Evolutionary conservation across 37 sponge, comb jelly and placozoan species (phyloP).

Genomic region (Agelas oroides): DNA sequence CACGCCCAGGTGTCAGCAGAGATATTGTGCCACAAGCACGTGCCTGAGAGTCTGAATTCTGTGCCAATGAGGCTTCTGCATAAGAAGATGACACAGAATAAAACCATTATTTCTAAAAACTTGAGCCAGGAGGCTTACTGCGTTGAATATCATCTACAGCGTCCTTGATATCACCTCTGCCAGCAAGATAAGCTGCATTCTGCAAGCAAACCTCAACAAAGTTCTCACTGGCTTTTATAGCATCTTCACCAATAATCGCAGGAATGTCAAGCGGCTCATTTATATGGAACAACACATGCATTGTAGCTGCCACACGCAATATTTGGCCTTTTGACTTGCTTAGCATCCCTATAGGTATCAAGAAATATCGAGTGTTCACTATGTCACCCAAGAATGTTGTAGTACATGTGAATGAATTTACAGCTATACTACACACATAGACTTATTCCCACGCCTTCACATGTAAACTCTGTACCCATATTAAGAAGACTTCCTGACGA

Average conservation of each 20-base stretch:
- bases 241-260: slow-evolving; percentile 4
- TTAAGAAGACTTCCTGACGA: too few relatives aligned
- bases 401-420: background rate
- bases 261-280: slow-evolving; percentile 1
- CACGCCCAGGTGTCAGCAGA: slow-evolving; percentile 30
- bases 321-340: slow-evolving; percentile 58
- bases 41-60: too few relatives aligned
- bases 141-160: slow-evolving; percentile 1
- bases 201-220: slow-evolving; percentile 55
- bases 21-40: too few relatives aligned
- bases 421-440: background rate
- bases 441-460: background rate
- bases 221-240: slow-evolving; percentile 29
- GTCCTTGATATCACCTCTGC: slow-evolving; percentile 24
- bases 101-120: too few relatives aligned
- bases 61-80: too few relatives aligned
- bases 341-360: slow-evolving; percentile 30
- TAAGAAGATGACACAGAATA: too few relatives aligned
- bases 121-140: too few relatives aligned
- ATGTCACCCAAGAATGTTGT: background rate
- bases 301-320: slow-evolving; percentile 36
- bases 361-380: background rate
- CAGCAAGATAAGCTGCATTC: slow-evolving; percentile 56
- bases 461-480: background rate
- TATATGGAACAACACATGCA: slow-evolving; percentile 56